Percentiles rank a stretch among this genome's conserved stretches.
phyloP scores from a whole-genome alignment of 2,113 vertebrate species.

The Epinephelus lanceolatus region DNA sequence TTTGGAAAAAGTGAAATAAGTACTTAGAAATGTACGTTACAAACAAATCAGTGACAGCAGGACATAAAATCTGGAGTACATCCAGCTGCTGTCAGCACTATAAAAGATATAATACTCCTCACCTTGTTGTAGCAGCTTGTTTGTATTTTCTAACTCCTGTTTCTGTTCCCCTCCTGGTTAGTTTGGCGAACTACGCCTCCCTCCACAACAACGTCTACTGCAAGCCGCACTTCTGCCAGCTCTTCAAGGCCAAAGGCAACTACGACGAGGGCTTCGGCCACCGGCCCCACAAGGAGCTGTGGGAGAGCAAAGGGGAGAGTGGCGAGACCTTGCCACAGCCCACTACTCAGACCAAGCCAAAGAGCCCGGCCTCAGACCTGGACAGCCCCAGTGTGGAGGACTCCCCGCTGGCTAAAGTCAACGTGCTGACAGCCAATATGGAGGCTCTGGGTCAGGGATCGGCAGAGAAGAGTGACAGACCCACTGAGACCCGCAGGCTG shows the following conservation, averaged over 20 bases:
- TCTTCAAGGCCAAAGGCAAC: conserved; percentile 98
- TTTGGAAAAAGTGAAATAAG: too few relatives aligned
- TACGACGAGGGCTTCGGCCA: conserved; percentile 99
- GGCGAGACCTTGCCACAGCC: conserved; percentile 66
- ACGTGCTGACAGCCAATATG: conserved; percentile 90
- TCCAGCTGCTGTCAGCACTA: too few relatives aligned
- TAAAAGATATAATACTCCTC: neutral
- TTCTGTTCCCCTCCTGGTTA: conserved; percentile 66
- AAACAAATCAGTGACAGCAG: too few relatives aligned
- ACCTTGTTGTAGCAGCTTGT: neutral
- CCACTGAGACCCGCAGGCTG: conserved; percentile 90
- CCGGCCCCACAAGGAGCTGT: conserved; percentile 95
- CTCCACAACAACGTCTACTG: conserved; percentile 95
- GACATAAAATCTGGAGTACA: too few relatives aligned
- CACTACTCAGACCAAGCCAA: conserved; percentile 18
- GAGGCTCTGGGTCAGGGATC: conserved; percentile 88
- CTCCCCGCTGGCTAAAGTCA: conserved; percentile 93
- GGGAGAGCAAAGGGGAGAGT: conserved; percentile 87
- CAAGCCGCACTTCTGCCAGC: conserved; percentile 97
- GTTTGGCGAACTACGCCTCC: conserved; percentile 94
- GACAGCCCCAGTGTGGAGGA: conserved; percentile 91
- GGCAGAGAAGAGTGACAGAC: conserved; percentile 82
- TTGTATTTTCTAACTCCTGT: neutral
- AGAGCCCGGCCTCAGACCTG: conserved; percentile 66
- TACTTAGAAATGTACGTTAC: too few relatives aligned